Conservation (phyloP, 2,888 invertebrate genomes). For the Orgyia antiqua region DNA sequence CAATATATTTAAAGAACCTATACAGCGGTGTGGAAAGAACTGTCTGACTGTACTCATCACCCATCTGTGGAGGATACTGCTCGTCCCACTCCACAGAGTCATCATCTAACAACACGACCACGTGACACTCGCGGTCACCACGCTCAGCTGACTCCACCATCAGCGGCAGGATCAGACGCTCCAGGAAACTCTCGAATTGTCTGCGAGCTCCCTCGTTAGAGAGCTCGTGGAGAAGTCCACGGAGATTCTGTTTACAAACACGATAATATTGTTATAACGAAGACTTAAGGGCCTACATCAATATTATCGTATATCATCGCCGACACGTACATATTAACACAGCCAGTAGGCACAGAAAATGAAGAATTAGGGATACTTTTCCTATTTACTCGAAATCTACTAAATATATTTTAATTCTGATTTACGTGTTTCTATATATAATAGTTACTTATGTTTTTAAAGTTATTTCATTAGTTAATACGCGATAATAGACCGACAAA, state of each 20-base stretch:
- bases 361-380: too few relatives aligned
- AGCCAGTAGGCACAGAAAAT: too few relatives aligned
- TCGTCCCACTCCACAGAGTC: slow-evolving; percentile 99
- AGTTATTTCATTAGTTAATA: too few relatives aligned
- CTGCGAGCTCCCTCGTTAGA: slow-evolving; percentile 99
- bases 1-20: slow-evolving; percentile 99
- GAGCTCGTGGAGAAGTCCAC: slow-evolving; percentile 97
- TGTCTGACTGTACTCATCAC: slow-evolving; percentile 98
- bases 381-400: too few relatives aligned
- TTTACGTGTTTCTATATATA: too few relatives aligned
- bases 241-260: slow-evolving; percentile 95
- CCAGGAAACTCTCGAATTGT: slow-evolving; percentile 97
- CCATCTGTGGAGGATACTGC: slow-evolving; percentile 99
- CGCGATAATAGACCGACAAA: too few relatives aligned
- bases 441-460: too few relatives aligned
- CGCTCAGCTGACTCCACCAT: slow-evolving; percentile 97
- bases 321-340: too few relatives aligned
- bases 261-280: too few relatives aligned
- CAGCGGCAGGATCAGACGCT: slow-evolving; percentile 94
- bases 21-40: slow-evolving; percentile 97
- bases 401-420: too few relatives aligned
- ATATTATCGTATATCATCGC: too few relatives aligned
- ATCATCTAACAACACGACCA: slow-evolving; percentile 95
- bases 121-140: slow-evolving; percentile 97
- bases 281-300: too few relatives aligned